Percentiles rank a stretch among this genome's conserved stretches.
These are phyloP conservation scores for Thalassoma bifasciatum DNA, from an alignment of 2,113 vertebrate genomes.

Conservation along the genomic window DNA sequence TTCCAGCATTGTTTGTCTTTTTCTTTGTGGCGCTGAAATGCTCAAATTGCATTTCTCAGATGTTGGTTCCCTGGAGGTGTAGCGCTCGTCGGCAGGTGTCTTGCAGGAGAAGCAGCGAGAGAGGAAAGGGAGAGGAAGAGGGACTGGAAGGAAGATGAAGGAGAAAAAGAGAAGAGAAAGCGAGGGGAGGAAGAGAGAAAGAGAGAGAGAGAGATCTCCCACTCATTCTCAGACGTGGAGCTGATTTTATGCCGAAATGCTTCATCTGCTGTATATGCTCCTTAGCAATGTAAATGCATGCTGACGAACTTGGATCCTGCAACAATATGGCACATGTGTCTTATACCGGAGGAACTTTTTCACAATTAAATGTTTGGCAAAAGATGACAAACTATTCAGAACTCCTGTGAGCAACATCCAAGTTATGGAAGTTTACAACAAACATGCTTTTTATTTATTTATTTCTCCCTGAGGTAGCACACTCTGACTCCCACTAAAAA, in stretches of 20 bases:
- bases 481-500: constrained; percentile 42
- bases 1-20: constrained; percentile 83
- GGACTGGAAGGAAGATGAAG: constrained; percentile 69
- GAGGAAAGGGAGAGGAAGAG: constrained; percentile 54
- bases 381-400: constrained; percentile 64
- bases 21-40: constrained; percentile 78
- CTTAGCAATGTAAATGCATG: constrained; percentile 99
- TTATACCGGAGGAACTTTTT: constrained; percentile 89
- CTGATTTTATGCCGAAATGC: constrained; percentile 94
- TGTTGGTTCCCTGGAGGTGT: constrained; percentile 84
- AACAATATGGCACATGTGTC: constrained; percentile 89
- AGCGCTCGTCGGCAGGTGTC: constrained; percentile 84
- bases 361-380: constrained; percentile 89
- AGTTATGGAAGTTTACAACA: constrained; percentile 67
- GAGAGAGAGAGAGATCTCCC: constrained; percentile 81
- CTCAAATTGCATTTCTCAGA: constrained; percentile 84
- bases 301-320: constrained; percentile 92
- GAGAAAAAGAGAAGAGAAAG: constrained; percentile 55
- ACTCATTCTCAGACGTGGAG: constrained; percentile 80
- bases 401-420: constrained; percentile 65
- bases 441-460: constrained; percentile 54
- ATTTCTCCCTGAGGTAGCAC: neutral
- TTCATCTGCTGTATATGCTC: constrained; percentile 94
- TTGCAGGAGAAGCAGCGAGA: constrained; percentile 72
- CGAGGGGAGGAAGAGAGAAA: constrained; percentile 30